Percentiles rank a stretch among this genome's conserved stretches.
Conservation (phyloP, 2,797 vertebrate species). For the Alectoris magna region DNA sequence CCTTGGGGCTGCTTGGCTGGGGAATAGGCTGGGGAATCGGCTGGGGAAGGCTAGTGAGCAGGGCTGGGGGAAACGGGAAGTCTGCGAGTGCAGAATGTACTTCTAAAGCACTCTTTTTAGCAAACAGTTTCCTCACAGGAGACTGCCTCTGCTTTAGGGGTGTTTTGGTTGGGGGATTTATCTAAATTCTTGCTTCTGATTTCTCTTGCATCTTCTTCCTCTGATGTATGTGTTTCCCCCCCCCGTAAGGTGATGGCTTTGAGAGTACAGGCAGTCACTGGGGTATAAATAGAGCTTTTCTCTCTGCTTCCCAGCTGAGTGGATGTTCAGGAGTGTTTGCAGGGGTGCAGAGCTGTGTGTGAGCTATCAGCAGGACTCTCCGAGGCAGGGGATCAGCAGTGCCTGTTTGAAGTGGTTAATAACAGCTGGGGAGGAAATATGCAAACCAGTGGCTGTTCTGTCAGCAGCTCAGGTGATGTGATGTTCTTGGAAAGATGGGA, state of each 20-base stretch:
- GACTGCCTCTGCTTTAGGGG: not conserved
- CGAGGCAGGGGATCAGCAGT: not conserved
- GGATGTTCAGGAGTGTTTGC: not conserved
- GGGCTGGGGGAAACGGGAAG: not conserved
- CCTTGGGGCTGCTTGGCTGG: not conserved
- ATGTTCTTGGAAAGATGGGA: not conserved
- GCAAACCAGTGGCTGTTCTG: not conserved
- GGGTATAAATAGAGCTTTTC: not conserved
- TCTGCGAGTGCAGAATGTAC: accelerated
- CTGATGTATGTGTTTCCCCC: accelerated
- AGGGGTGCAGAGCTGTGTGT: not conserved
- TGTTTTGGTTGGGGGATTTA: not conserved
- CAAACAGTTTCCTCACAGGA: not conserved
- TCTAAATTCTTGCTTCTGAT: not conserved
- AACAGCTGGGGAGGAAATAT: not conserved
- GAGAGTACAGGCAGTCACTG: not conserved
- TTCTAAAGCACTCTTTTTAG: not conserved
- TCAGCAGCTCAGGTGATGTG: not conserved
- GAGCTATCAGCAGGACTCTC: not conserved
- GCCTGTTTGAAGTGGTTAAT: not conserved
- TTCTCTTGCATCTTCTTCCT: not conserved
- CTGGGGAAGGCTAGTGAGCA: not conserved
- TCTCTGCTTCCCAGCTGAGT: not conserved
- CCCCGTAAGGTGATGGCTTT: not conserved
- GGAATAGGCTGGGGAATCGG: too few species aligned